Evolutionary conservation across 1,140 invertebrate genomes (phyloP), one percentile per base, ranked within the genome.

Genomic region (Hycleus phaleratus): DNA sequence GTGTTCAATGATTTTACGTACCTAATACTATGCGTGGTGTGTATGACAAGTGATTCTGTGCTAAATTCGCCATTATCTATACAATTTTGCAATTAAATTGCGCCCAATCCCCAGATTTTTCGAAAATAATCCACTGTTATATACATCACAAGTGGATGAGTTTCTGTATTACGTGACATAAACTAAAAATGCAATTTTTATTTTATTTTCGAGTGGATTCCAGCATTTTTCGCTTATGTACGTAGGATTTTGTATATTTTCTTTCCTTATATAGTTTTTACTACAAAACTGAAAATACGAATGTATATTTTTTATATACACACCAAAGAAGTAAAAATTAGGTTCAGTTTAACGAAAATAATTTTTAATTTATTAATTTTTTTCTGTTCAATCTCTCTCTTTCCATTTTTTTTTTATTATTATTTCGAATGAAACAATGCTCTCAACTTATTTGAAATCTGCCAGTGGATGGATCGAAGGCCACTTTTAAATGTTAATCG

Each of bases 301-400:
- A 64, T 62, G 68, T 71, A 72, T 71, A 68, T 71, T 70, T 71
- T 71, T 71, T 72, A 71, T 72, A 72, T 73, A 71, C 70, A 69
- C 67, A 73, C 71, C 71, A 73, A 73, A 73, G 71, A 73, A 65
- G 52, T 72, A 72, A 71, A 68, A 66, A 68, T 68, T 71, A 70
- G 63, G 61, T 62, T 61, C 60, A 58, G 47, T 51, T 60, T 50
- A 55, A 60, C 26, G 46, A 42, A 49, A 54, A 49, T 55, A 55
- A 59, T 39, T 53, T 59, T 44, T 32, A 32, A 32, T 59, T 59
- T 43, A 47, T 11, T n/a, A 42, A 42, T 42, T 42, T 42, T 18
- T 50, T 26, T 49, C 49, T 56, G 18, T 49, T 56, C 10, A 18
- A 18, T 42, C 40, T 42, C 40, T 42, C 40, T 42, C 9, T n/a